These are phyloP conservation scores for Cirrhinus molitorella DNA, from an alignment of 2,797 vertebrate species.

Conservation along the genomic window DNA sequence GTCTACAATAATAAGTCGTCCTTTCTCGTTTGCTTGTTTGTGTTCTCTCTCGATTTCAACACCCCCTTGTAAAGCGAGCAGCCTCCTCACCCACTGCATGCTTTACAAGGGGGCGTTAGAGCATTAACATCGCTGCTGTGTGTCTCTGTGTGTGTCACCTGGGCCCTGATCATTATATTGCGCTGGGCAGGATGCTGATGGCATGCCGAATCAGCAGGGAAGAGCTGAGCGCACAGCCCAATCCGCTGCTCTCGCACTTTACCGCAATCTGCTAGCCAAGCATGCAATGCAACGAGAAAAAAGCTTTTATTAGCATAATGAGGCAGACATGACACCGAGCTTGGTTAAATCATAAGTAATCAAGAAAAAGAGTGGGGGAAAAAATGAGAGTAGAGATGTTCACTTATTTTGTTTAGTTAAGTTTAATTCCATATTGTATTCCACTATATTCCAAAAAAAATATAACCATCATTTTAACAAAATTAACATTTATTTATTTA, in stretches of 20 bases:
- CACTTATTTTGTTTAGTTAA: too few species aligned
- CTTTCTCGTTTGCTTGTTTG: neutral
- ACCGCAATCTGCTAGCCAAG: slow-evolving; percentile 37
- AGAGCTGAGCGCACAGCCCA: slow-evolving; percentile 1
- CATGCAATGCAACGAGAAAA: slow-evolving; percentile 43
- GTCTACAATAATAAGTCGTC: slow-evolving; percentile 14
- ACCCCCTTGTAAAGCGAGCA: neutral
- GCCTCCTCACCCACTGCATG: neutral
- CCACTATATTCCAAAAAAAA: too few species aligned
- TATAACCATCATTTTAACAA: too few species aligned
- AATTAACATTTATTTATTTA: too few species aligned
- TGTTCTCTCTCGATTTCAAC: neutral
- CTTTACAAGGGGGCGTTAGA: slow-evolving; percentile 23
- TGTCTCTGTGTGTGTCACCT: slow-evolving; percentile 44
- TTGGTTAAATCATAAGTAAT: slow-evolving; percentile 49
- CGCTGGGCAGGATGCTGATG: slow-evolving; percentile 28
- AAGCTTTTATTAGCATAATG: slow-evolving; percentile 55
- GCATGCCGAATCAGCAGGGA: slow-evolving; percentile 34
- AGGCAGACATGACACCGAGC: slow-evolving; percentile 37
- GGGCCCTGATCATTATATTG: slow-evolving; percentile 37
- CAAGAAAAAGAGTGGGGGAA: slow-evolving; percentile 26
- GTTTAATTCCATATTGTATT: too few species aligned
- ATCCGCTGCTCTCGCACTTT: slow-evolving; percentile 28
- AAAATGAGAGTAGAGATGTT: neutral
- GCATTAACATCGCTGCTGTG: slow-evolving; percentile 42